Conservation (phyloP, 2,888 invertebrate genomes). For the Maniola hyperantus region DNA sequence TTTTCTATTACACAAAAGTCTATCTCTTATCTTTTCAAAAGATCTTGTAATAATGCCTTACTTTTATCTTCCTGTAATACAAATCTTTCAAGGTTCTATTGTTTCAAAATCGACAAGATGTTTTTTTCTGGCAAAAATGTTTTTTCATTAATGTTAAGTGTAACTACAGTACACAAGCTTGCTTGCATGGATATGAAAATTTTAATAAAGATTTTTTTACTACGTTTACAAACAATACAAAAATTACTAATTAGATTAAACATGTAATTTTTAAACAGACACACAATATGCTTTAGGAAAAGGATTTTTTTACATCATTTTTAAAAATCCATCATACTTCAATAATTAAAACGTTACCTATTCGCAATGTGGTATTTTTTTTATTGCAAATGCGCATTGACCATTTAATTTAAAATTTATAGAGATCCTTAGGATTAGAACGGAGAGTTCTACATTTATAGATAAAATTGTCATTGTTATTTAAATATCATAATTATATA, state of each 20-base stretch:
- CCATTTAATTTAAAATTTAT: neutral
- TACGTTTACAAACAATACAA: neutral
- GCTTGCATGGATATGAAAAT: no score
- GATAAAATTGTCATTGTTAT: no score
- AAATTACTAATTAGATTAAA: neutral
- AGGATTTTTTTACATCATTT: neutral
- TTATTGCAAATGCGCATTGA: neutral
- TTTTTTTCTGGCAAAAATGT: no score
- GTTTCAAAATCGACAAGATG: no score
- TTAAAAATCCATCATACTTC: neutral
- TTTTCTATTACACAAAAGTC: neutral
- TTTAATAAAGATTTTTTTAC: no score
- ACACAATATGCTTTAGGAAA: neutral
- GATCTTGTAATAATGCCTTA: no score
- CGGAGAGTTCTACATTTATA: neutral
- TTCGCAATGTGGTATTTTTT: conserved; percentile 4
- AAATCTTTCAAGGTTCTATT: no score
- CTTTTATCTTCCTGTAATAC: no score
- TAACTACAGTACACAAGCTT: no score
- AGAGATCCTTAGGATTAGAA: conserved; percentile 6
- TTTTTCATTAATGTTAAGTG: no score
- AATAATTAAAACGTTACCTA: conserved; percentile 8
- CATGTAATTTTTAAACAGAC: neutral
- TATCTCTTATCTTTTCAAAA: no score
- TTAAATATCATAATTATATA: no score